A percentile compares a stretch with the other conserved stretches of the same genome.
Conservation (phyloP, 2,113 vertebrate genomes). For the Paralichthys olivaceus region DNA sequence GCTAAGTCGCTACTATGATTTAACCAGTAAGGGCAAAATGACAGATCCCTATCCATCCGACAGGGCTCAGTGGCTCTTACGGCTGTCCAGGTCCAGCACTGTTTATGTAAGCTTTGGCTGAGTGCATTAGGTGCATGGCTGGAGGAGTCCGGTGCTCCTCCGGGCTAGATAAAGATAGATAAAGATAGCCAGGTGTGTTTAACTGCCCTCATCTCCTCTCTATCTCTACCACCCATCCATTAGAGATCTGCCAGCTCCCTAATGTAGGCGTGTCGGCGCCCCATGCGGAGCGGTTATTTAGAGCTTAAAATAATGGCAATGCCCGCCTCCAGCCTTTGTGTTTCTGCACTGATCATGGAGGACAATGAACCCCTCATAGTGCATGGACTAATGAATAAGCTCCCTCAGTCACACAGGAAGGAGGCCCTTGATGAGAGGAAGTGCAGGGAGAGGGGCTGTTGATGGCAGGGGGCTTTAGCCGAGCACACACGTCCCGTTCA, state of each 20-base stretch:
- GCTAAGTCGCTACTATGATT: slow-evolving; percentile 25
- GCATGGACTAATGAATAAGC: slow-evolving; percentile 77
- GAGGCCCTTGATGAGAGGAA: slow-evolving; percentile 75
- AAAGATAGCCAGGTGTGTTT: slow-evolving; percentile 76
- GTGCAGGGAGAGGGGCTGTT: slow-evolving; percentile 54
- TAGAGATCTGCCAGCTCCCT: slow-evolving; percentile 64
- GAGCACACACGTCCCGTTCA: slow-evolving; percentile 54
- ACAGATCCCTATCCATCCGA: slow-evolving; percentile 53
- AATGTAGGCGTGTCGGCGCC: slow-evolving; percentile 65
- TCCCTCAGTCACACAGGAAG: slow-evolving; percentile 77
- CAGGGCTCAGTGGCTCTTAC: slow-evolving; percentile 41
- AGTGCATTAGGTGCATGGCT: slow-evolving; percentile 12
- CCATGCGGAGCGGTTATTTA: slow-evolving; percentile 73
- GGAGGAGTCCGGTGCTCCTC: slow-evolving; percentile 50
- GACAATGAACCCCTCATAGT: slow-evolving; percentile 76
- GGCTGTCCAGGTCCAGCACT: slow-evolving; percentile 22
- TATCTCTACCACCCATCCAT: slow-evolving; percentile 56
- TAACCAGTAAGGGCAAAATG: slow-evolving; percentile 38
- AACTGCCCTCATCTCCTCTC: slow-evolving; percentile 61
- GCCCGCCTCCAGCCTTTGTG: slow-evolving; percentile 75
- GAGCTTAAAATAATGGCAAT: slow-evolving; percentile 75
- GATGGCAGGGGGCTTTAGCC: slow-evolving; percentile 54
- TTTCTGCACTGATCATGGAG: slow-evolving; percentile 64
- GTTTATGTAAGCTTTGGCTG: slow-evolving; percentile 51
- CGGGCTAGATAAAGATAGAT: slow-evolving; percentile 42